Percentiles rank a stretch among this genome's conserved stretches.
Conservation (phyloP, 2,113 vertebrate species). For the Cyrtonyx montezumae region DNA sequence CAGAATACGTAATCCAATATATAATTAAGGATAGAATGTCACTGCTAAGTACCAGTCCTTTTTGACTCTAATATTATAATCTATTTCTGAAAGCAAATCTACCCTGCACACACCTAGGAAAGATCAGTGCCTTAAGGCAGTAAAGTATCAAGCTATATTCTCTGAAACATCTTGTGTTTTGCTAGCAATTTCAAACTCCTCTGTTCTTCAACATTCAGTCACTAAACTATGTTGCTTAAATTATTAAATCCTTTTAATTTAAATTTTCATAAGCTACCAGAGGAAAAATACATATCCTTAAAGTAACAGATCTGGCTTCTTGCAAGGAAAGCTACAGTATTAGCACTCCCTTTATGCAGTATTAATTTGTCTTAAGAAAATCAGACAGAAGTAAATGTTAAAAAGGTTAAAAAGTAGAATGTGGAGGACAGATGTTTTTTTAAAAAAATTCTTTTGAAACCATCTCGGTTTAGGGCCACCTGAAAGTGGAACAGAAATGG, state of each 20-base stretch:
- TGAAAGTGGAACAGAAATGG: conserved; percentile 46
- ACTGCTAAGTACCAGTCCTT: background rate
- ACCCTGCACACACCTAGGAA: background rate
- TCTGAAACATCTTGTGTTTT: conserved; percentile 16
- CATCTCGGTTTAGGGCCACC: conserved; percentile 68
- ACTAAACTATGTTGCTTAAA: conserved; percentile 62
- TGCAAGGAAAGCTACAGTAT: conserved; percentile 25
- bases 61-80: background rate
- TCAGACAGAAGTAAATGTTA: conserved; percentile 24
- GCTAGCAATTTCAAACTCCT: conserved; percentile 30
- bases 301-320: conserved; percentile 54
- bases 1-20: background rate
- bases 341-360: conserved; percentile 21
- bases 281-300: conserved; percentile 58
- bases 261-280: conserved; percentile 73
- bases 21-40: conserved; percentile 6
- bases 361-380: conserved; percentile 61
- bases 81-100: conserved; percentile 22
- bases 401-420: conserved; percentile 61
- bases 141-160: conserved; percentile 20
- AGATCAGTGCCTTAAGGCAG: conserved; percentile 31
- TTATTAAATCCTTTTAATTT: conserved; percentile 78
- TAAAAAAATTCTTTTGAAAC: conserved; percentile 40
- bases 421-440: conserved; percentile 74
- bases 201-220: conserved; percentile 33